Evolutionary conservation across 2,888 invertebrate genomes (phyloP).

Genomic region (Colletes collaris): DNA sequence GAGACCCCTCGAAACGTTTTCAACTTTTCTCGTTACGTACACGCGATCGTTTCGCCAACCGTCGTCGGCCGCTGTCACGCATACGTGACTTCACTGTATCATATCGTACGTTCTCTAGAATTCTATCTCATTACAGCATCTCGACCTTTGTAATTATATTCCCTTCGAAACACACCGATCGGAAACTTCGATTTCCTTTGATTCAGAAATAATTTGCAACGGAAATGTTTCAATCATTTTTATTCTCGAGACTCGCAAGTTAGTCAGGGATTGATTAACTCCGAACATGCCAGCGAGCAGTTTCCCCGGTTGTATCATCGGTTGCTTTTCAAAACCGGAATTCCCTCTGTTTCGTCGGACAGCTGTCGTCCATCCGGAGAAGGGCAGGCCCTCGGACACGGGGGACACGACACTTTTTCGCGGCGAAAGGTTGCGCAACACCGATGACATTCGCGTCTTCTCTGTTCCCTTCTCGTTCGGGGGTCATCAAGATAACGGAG

Average conservation of each 20-base stretch:
- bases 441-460: conserved; percentile 74
- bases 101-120: too few relatives aligned
- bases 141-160: too few relatives aligned
- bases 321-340: conserved; percentile 55
- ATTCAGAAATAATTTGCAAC: too few relatives aligned
- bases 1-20: neutral
- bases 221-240: neutral
- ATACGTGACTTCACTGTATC: too few relatives aligned
- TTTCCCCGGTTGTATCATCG: conserved; percentile 32
- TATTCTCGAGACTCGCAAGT: neutral
- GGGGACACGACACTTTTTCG: conserved; percentile 36
- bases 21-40: too few relatives aligned
- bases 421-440: conserved; percentile 67
- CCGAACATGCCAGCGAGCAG: conserved; percentile 9
- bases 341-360: conserved; percentile 60
- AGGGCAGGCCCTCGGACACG: conserved; percentile 9
- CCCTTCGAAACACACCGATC: too few relatives aligned
- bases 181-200: neutral
- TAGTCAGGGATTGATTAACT: too few relatives aligned
- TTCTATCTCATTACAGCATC: too few relatives aligned
- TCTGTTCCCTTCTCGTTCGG: conserved; percentile 71
- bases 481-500: conserved; percentile 76
- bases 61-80: too few relatives aligned
- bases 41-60: too few relatives aligned
- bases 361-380: conserved; percentile 37